Base-by-base conservation (phyloP, 1,140 invertebrate species). In the Musca domestica region DNA sequence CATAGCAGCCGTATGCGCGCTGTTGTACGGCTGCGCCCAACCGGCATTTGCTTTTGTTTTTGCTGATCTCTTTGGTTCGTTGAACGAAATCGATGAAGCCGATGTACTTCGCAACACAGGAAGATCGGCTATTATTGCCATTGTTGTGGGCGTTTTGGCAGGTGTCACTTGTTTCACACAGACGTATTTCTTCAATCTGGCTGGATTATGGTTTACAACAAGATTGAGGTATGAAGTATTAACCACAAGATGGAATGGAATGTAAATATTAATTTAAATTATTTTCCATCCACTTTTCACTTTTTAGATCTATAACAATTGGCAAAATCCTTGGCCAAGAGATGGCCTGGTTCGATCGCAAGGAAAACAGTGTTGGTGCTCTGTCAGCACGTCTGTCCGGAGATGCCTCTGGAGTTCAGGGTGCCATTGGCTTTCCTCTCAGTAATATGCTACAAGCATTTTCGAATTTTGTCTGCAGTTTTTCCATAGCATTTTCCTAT, bases 31-130 rank as follows among this genome's bases (percentile, higher is more conserved):
- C 3, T 86, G 87, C 0, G 87, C 89, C 9, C 89, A 93, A 71
- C 93, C 94, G 0, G 85, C 87, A 3, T 95, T 94, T 78, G 91
- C 93, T 0, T 83, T 96, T 9, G 76, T 96, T 0, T 92, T 96
- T 75, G 92, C 93, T 25, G 91, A 95, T 74, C 88, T 95, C 27
- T 86, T 93, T 67, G 89, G 89, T 68, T 76, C 78, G 0, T 67
- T 83, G 22, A 73, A 71, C 82, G 87, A 67, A 74, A 82, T 76
- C 2, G 86, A 92, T 63, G 81, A 86, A 5, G 81, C 87, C 1
- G 83, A 84, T 68, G 87, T 92, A 1, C 81, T 85, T 3, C 51
- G 76, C 0, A 82, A 89, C 67, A 90, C 90, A 0, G 83, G 89
- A 14, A 80, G 84, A 1, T 91, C 91, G 71, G 87, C 89, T 2